Conservation (phyloP, 2,113 vertebrate species). For the Caloenas nicobarica region DNA sequence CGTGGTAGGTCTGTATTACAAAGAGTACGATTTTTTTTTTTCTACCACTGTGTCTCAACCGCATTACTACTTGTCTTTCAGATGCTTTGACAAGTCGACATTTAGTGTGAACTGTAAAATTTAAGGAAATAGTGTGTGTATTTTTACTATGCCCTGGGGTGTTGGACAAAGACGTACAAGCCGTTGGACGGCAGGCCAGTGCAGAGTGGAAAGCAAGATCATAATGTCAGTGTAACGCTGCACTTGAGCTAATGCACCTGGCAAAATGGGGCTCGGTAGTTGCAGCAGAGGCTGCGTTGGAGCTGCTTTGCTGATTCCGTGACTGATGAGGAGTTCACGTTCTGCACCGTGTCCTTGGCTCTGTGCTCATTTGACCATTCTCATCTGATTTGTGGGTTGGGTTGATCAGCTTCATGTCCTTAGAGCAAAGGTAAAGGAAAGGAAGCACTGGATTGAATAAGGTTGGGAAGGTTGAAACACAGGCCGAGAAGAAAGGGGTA, state of each 20-base stretch:
- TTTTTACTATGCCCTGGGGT: background rate
- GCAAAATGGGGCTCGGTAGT: background rate
- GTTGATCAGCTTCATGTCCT: background rate
- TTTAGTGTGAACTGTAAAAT: background rate
- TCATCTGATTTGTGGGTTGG: background rate
- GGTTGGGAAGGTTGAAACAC: background rate
- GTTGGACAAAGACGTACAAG: background rate
- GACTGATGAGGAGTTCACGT: rapidly evolving
- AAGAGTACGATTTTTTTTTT: background rate
- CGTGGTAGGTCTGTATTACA: background rate
- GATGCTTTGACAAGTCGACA: background rate
- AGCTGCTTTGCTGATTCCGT: background rate
- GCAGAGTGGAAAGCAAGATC: background rate
- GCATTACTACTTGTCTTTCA: background rate
- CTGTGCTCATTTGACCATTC: rapidly evolving
- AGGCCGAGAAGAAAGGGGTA: background rate
- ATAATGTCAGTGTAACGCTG: background rate
- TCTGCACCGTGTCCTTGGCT: rapidly evolving
- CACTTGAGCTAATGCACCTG: background rate
- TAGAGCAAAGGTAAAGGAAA: background rate
- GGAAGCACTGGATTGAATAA: background rate
- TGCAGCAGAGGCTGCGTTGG: background rate
- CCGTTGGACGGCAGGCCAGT: background rate
- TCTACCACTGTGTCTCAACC: background rate
- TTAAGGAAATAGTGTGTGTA: background rate